Evolutionary conservation across 2,888 invertebrate genomes (phyloP).

Genomic region (Meliscaeva auricollis): DNA sequence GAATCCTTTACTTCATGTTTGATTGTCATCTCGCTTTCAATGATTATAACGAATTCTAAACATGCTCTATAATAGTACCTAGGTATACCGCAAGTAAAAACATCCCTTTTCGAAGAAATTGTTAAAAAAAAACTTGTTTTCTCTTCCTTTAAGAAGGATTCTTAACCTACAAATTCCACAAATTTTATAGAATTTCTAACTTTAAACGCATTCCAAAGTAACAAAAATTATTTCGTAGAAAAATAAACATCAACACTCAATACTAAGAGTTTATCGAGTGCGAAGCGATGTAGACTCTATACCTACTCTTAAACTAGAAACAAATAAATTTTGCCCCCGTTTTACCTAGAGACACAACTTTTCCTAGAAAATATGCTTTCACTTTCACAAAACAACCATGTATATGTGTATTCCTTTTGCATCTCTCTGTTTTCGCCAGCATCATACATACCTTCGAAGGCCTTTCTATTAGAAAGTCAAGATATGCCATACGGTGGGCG

Average conservation of each 20-base stretch:
- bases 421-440: background rate
- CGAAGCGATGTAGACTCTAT: background rate
- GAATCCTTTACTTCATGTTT: too few species aligned
- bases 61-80: too few species aligned
- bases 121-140: too few species aligned
- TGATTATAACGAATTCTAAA: too few species aligned
- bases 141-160: too few species aligned
- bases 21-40: too few species aligned
- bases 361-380: constrained; percentile 19
- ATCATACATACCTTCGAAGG: background rate
- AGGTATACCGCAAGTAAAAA: too few species aligned
- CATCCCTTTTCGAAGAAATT: too few species aligned
- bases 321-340: background rate
- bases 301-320: background rate
- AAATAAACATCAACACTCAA: background rate
- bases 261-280: background rate
- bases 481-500: constrained; percentile 8
- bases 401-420: background rate
- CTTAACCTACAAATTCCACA: too few species aligned
- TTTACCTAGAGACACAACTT: constrained; percentile 34
- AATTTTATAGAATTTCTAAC: too few species aligned
- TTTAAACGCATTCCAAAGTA: too few species aligned
- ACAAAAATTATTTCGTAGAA: background rate
- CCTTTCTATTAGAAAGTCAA: constrained; percentile 25
- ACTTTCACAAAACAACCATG: constrained; percentile 27